Base-by-base conservation (phyloP, 37 sponge, comb jelly and placozoan species). In the Eunapius fragilis region DNA sequence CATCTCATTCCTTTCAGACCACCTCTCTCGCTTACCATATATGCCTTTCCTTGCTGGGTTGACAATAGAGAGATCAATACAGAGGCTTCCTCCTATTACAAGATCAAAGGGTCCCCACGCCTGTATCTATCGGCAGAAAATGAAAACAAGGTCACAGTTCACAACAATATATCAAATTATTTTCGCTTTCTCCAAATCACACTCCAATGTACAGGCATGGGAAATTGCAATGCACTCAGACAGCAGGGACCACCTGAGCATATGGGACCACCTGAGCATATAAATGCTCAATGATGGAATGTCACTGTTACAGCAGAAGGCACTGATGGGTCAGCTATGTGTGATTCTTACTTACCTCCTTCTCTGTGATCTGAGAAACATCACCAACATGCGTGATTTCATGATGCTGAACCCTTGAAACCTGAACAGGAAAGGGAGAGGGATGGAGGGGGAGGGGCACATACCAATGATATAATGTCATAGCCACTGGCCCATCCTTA, bases 71-170 rank as follows among this genome's bases (percentile, higher is more conserved):
- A 96, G 92, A 37, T 98, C 99, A 75, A 93, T 96, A 67, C 97
- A 95, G 78, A 97, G 99, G 37, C 97, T 96, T 45, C 99, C 99
- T 37, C 97, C 99, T 10, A 96, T 81, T 31, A 98, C 95, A 23
- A 98, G 87, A 75, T 98, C 97, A 91, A 98, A 96, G 12, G 99
- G 97, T 37, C 99, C 99, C 89, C 86, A 88, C 14, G 85, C 95
- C 35, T 77, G 35, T 9, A 96, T 67, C 90, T 94, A 84, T 32
- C 13, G 2, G 58, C n/a, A 68, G 14, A 81, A 58, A 19, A 19
- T 10, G 58, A 58, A 19, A 12, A 19, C 19, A 10, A 58, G 14
- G 58, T 58, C 41, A 41, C 41, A 41, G 6, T 41, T 6, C n/a
- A n/a, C n/a, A n/a, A n/a, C n/a, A n/a, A n/a, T 41, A 41, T 41